Evolutionary conservation across 1,140 invertebrate genomes (phyloP).

Genomic region (Xylocopa sonorina): DNA sequence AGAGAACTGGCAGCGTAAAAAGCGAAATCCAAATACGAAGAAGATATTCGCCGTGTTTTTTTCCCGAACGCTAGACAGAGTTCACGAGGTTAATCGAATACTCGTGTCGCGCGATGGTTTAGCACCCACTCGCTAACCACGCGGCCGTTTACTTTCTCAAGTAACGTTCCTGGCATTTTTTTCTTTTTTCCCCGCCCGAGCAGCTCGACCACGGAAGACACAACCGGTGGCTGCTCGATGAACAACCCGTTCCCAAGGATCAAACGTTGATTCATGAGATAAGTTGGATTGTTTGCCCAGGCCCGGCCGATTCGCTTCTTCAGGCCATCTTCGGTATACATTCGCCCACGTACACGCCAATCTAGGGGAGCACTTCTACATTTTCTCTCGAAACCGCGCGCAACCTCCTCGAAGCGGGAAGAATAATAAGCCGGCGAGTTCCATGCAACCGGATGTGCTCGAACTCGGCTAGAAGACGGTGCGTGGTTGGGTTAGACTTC

Average conservation of each 20-base stretch:
- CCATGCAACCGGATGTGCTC: constrained; percentile 34
- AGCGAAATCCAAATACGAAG: constrained; percentile 51
- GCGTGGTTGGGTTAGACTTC: background rate
- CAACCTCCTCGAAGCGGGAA: constrained; percentile 40
- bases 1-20: constrained; percentile 17
- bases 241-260: constrained; percentile 59
- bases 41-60: constrained; percentile 53
- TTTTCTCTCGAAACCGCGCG: constrained; percentile 49
- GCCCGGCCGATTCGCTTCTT: constrained; percentile 57
- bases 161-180: constrained; percentile 40
- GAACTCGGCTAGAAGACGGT: background rate
- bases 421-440: constrained; percentile 42
- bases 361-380: constrained; percentile 28
- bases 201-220: background rate
- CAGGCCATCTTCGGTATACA: constrained; percentile 60
- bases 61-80: constrained; percentile 28
- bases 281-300: constrained; percentile 64
- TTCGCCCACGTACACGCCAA: constrained; percentile 55
- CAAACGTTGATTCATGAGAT: constrained; percentile 61
- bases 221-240: constrained; percentile 5
- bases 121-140: constrained; percentile 61
- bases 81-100: constrained; percentile 68
- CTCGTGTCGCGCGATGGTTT: constrained; percentile 61
- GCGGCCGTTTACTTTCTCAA: constrained; percentile 54
- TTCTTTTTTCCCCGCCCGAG: too few species aligned